Evolutionary conservation across 2,888 invertebrate species (phyloP).

Genomic region (Dicyrtomina minuta): DNA sequence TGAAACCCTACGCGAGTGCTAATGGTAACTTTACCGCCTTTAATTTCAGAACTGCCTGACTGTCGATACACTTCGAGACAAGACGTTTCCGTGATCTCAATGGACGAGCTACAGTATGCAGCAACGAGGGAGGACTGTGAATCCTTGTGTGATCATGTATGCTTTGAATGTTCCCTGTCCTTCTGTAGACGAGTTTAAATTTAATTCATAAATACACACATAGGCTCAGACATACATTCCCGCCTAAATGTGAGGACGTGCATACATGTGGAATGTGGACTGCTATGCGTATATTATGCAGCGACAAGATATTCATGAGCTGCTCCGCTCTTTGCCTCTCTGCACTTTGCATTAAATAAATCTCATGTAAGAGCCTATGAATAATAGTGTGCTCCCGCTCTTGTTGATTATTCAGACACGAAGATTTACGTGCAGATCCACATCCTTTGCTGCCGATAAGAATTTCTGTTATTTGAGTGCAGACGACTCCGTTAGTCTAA

Average conservation of each 20-base stretch:
- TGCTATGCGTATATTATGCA: too few species aligned
- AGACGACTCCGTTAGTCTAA: conserved; percentile 57
- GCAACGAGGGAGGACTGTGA: conserved; percentile 57
- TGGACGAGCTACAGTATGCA: conserved; percentile 59
- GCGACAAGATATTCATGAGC: too few species aligned
- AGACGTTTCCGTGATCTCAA: conserved; percentile 57
- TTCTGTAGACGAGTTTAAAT: too few species aligned
- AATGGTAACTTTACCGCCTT: too few species aligned
- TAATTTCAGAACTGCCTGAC: conserved; percentile 56
- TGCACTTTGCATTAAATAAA: too few species aligned
- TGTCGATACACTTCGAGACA: conserved; percentile 57
- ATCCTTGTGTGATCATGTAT: conserved; percentile 57
- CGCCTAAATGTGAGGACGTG: too few species aligned
- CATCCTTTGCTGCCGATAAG: conserved; percentile 56
- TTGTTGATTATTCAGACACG: conserved; percentile 53
- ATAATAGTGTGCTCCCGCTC: conserved; percentile 16
- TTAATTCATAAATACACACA: too few species aligned
- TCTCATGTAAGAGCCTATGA: not conserved
- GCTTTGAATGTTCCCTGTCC: conserved; percentile 8
- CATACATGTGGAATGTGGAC: too few species aligned
- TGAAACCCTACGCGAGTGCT: too few species aligned
- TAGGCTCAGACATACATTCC: too few species aligned
- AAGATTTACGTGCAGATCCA: conserved; percentile 58
- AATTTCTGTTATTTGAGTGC: conserved; percentile 59
- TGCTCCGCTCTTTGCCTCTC: too few species aligned